Evolutionary conservation across 1,140 invertebrate genomes (phyloP), one percentile per base, ranked within the genome.

Genomic region (Zaprionus ornatus): DNA sequence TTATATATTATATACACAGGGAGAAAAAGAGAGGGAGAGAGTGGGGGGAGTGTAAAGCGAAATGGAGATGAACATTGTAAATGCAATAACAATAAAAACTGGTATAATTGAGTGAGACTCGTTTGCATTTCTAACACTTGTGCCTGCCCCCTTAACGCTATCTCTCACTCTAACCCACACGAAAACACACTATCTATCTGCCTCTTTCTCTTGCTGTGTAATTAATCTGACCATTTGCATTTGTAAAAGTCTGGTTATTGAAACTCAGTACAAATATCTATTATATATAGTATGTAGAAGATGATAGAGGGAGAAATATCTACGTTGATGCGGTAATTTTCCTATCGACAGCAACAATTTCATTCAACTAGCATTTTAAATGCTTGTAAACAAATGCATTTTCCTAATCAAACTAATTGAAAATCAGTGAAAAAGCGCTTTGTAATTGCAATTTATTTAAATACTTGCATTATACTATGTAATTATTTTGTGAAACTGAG

Each of bases 191-290:
- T 9, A n/a, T 45, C n/a, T 15, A 5, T 59, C 2, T 6, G 13
- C 29, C 5, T 35, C 5, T 45, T 5, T 37, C 48, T 23, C 19
- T 75, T 29, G 57, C 55, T 45, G 56, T 62, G 77, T 87, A 86
- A 82, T 80, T 86, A 88, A 88, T 86, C 77, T 74, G 57, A 61
- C 56, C 62, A 86, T 87, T 86, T 86, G 77, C 84, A 81, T 88
- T 78, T 85, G 60, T 23, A 23, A 60, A 29, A 48, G 29, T 60
- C 50, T 52, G 52, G 32, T 19, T 69, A 54, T 57, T 68, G 56
- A 61, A 56, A 48, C 52, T 32, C 52, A 37, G 42, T 45, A 66
- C 52, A 3, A 25, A 17, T 32, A 27, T 23, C 57, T 35, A 66
- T 45, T 12, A 59, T 35, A 13, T 19, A 63, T 23, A 45, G 7